Conservation (phyloP, 2,888 invertebrate species). For the Euzetes globulus region DNA sequence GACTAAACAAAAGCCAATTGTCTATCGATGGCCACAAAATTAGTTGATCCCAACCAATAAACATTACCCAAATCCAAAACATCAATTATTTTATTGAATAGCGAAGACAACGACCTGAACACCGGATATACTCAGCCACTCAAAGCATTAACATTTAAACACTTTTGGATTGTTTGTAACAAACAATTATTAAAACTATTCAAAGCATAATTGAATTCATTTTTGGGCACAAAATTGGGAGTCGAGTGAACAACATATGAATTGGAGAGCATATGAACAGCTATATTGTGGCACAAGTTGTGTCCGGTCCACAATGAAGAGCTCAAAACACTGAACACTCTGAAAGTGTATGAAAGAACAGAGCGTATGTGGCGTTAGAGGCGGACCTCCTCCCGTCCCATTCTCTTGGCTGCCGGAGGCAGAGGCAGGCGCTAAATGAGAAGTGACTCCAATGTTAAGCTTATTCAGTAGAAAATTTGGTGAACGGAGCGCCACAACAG, state of each 20-base stretch:
- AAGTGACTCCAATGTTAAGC: conserved; percentile 13
- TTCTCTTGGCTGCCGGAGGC: conserved; percentile 14
- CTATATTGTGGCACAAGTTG: conserved; percentile 1
- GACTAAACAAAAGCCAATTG: background rate
- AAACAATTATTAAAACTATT: conserved; percentile 9
- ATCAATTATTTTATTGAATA: background rate
- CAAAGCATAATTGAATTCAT: conserved; percentile 16
- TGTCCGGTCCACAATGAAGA: conserved; percentile 26
- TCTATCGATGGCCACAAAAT: background rate
- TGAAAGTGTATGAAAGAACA: conserved; percentile 4
- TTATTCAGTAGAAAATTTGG: conserved; percentile 6
- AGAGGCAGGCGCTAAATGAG: conserved; percentile 25
- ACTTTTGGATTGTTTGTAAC: conserved; percentile 17
- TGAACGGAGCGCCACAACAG: background rate
- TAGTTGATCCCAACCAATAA: background rate
- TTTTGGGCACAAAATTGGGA: background rate
- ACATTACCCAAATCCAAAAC: background rate
- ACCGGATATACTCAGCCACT: background rate
- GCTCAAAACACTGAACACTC: conserved; percentile 11
- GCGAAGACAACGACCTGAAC: background rate
- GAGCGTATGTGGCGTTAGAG: conserved; percentile 22
- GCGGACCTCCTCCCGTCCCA: conserved; percentile 26
- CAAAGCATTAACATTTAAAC: conserved; percentile 16
- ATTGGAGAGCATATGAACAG: background rate
- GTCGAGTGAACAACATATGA: background rate